Base-by-base conservation (phyloP, 2,888 invertebrate genomes). In the Tipula confusa region DNA sequence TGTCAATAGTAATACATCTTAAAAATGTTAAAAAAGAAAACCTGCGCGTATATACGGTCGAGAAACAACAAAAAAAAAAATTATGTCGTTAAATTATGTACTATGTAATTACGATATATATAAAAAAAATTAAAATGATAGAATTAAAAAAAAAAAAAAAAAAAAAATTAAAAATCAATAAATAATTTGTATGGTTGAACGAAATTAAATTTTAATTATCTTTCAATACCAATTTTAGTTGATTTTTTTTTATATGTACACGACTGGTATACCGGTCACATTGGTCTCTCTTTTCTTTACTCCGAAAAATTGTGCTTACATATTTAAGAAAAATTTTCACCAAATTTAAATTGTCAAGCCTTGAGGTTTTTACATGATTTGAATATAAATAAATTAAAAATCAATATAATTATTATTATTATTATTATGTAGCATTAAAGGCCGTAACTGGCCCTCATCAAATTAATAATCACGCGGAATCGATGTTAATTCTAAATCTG, bases 371-470 rank as follows among this genome's bases (percentile, higher is more conserved):
- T 64, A 24, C 64, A 64, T 64, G 64, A 64, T 64, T 64, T 64
- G 64, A 64, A 64, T 64, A 64, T 24, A 64, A 64, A 64, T 64
- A 64, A 64, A 64, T 64, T 64, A 64, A 64, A 43, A 64, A 64
- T 64, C 64, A 64, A 64, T 64, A 64, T 64, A 64, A 64, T 64
- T 64, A 64, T n/a, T n/a, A n/a, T n/a, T n/a, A n/a, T n/a, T n/a
- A n/a, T n/a, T n/a, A n/a, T n/a, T n/a, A n/a, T n/a, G n/a, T n/a
- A n/a, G n/a, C n/a, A n/a, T n/a, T n/a, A n/a, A n/a, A n/a, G n/a
- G n/a, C n/a, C n/a, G n/a, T n/a, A n/a, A n/a, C n/a, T n/a, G n/a
- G n/a, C n/a, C n/a, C n/a, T n/a, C n/a, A n/a, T n/a, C n/a, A n/a
- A n/a, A n/a, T n/a, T n/a, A n/a, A n/a, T n/a, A n/a, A n/a, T n/a